Percentiles rank a stretch among this genome's conserved stretches.
Evolutionary conservation across 2,888 invertebrate species (phyloP).

Genomic region (Aphidoletes aphidimyza): DNA sequence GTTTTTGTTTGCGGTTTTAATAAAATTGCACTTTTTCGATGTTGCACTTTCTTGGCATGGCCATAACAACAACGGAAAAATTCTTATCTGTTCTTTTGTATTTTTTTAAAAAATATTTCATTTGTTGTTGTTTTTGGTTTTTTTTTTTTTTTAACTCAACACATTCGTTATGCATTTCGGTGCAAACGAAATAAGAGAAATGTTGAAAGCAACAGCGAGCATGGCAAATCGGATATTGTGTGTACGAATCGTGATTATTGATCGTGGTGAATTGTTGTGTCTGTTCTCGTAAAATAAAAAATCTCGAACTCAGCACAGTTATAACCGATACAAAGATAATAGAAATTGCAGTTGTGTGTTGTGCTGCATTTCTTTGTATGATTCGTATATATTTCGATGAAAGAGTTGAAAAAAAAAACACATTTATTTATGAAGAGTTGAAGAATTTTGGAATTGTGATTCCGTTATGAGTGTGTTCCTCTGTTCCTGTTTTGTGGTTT

Average conservation of each 20-base stretch:
- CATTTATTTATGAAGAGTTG: not conserved
- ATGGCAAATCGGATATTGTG: conserved; percentile 34
- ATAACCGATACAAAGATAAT: conserved; percentile 26
- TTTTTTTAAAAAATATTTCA: no score
- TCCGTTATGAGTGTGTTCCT: not conserved
- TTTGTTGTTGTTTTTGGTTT: no score
- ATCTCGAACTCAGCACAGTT: not conserved
- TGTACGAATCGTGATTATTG: conserved; percentile 17
- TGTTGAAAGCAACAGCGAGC: conserved; percentile 2
- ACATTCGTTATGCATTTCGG: conserved; percentile 16
- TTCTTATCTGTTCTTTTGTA: conserved; percentile 32
- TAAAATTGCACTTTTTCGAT: not conserved
- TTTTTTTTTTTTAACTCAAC: no score
- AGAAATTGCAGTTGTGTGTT: not conserved
- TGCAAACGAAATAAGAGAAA: conserved; percentile 5
- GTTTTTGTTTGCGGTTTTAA: not conserved
- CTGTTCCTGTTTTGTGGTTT: not conserved
- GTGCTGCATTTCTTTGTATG: not conserved
- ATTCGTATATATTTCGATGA: no score
- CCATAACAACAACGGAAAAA: no score
- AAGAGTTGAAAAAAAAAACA: not conserved
- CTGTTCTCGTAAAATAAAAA: not conserved
- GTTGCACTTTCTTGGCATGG: not conserved
- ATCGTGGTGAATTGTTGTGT: conserved; percentile 12
- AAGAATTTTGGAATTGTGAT: conserved; percentile 19